These are phyloP conservation scores for Astyanax mexicanus DNA, from an alignment of 2,797 vertebrate genomes.

Conservation along the genomic window DNA sequence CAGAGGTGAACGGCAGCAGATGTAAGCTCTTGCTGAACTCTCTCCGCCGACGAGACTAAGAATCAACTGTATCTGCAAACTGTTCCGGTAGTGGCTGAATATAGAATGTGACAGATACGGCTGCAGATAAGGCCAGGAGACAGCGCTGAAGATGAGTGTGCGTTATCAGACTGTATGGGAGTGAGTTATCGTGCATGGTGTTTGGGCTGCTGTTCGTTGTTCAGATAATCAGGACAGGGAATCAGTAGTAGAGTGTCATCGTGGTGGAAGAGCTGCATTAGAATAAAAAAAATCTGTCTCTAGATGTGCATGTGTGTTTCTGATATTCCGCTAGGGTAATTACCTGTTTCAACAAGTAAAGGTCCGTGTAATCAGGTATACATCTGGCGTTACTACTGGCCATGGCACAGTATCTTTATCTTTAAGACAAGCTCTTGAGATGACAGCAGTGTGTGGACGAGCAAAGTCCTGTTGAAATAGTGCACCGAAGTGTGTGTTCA, in stretches of 20 bases:
- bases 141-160: too few relatives aligned
- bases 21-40: slow-evolving; percentile 33
- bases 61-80: slow-evolving; percentile 22
- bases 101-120: not conserved
- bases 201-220: too few relatives aligned
- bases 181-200: too few relatives aligned
- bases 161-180: too few relatives aligned
- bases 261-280: not conserved
- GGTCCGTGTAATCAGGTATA: too few relatives aligned
- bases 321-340: not conserved
- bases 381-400: too few relatives aligned
- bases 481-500: too few relatives aligned
- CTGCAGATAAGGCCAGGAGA: not conserved
- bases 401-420: too few relatives aligned
- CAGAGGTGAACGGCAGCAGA: slow-evolving; percentile 33
- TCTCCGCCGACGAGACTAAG: slow-evolving; percentile 4
- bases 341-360: slow-evolving; percentile 17
- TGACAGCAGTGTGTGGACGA: too few relatives aligned
- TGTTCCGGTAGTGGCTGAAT: not conserved
- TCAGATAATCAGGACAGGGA: not conserved
- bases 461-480: too few relatives aligned
- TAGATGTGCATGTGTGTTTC: not conserved
- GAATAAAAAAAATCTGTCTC: not conserved
- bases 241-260: not conserved
- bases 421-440: too few relatives aligned